phyloP scores from a whole-genome alignment of 64 coral and sea anemone genomes.

The Pachyseris speciosa region DNA sequence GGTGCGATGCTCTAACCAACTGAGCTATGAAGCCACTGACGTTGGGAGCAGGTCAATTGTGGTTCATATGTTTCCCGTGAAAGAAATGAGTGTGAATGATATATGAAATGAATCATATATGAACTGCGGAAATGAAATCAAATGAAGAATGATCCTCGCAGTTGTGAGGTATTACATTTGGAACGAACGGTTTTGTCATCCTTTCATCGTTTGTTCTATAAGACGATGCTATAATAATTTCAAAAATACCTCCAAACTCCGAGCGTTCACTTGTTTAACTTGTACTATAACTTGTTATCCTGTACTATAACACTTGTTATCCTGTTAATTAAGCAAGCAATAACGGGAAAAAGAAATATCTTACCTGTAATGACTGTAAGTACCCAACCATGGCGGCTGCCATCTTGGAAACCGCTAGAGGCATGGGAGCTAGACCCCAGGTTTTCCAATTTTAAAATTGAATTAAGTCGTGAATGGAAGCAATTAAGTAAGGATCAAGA shows the following conservation, averaged over 20 bases:
- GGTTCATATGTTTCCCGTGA: no score
- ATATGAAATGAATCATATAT: no score
- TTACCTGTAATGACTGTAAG: conserved; percentile 66
- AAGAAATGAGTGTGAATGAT: no score
- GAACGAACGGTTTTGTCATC: background rate
- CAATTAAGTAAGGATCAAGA: background rate
- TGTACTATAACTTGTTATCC: background rate
- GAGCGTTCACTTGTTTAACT: background rate
- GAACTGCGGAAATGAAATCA: no score
- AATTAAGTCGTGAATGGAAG: background rate
- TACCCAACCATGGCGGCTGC: conserved; percentile 32
- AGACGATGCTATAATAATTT: background rate
- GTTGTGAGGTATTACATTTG: background rate
- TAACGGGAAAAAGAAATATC: conserved; percentile 3
- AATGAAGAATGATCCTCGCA: no score
- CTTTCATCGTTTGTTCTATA: background rate
- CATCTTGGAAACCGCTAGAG: conserved; percentile 64
- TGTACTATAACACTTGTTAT: background rate
- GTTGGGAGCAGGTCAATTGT: no score
- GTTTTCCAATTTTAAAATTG: background rate
- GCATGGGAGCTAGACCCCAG: background rate
- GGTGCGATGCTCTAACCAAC: no score
- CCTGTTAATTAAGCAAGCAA: conserved; percentile 6
- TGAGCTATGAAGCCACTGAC: no score
- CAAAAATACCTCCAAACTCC: background rate